Conservation (phyloP, 2,888 invertebrate species). For the Resseliella maxima region DNA sequence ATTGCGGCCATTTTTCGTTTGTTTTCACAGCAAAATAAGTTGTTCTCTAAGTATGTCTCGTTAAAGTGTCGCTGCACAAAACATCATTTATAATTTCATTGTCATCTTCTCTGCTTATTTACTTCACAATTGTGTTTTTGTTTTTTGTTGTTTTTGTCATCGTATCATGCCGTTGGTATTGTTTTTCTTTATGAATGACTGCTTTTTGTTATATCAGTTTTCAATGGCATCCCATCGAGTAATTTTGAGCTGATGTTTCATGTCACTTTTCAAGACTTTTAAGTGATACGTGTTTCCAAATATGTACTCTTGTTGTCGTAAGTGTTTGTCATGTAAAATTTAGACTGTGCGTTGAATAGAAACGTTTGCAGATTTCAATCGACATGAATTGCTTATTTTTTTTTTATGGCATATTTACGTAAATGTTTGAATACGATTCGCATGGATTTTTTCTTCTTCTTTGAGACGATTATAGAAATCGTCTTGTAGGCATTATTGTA, state of each 20-base stretch:
- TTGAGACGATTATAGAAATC: no score
- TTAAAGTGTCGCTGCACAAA: background rate
- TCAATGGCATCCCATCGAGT: background rate
- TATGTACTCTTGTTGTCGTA: background rate
- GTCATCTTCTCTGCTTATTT: background rate
- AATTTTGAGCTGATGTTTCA: background rate
- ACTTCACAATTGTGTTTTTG: background rate
- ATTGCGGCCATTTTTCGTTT: background rate
- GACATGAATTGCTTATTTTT: background rate
- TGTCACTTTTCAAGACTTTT: background rate
- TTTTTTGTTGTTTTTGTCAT: background rate
- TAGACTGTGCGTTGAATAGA: background rate
- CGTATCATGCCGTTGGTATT: background rate
- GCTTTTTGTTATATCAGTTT: background rate
- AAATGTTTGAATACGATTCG: background rate
- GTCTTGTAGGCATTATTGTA: background rate
- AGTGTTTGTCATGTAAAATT: conserved; percentile 5
- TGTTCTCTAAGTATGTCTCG: background rate
- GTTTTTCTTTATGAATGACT: background rate
- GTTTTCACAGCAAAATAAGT: background rate
- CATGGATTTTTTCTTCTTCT: no score
- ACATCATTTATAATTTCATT: conserved; percentile 16
- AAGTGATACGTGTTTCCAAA: background rate
- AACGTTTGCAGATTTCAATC: conserved; percentile 21
- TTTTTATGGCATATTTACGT: background rate